phyloP scores from a whole-genome alignment of 2,888 invertebrate genomes.

The Himalopsyche anomala region DNA sequence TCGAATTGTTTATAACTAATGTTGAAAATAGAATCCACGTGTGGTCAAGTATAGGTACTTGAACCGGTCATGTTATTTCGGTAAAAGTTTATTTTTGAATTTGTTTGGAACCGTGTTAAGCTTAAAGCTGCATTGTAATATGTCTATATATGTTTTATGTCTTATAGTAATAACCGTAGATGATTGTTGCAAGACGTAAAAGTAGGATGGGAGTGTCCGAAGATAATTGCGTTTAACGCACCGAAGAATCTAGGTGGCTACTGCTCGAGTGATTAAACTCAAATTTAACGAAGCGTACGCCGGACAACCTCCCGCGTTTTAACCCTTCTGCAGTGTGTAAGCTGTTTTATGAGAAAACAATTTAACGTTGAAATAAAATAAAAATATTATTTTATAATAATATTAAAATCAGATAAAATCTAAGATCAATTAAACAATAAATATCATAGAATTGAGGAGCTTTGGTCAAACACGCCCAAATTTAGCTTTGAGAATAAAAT shows the following conservation, averaged over 20 bases:
- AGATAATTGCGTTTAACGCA: conserved; percentile 60
- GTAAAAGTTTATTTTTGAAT: conserved; percentile 1
- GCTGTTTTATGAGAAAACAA: no score
- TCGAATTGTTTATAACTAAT: no score
- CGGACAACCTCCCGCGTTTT: conserved; percentile 4
- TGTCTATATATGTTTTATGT: background rate
- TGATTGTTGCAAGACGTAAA: conserved; percentile 34
- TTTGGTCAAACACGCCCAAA: no score
- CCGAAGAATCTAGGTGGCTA: conserved; percentile 56
- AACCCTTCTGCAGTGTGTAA: background rate
- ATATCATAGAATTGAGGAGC: no score
- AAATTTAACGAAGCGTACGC: conserved; percentile 2
- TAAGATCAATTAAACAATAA: no score
- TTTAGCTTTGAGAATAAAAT: no score
- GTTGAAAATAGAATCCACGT: background rate
- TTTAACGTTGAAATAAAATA: no score
- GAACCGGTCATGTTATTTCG: background rate
- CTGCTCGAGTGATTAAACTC: conserved; percentile 48
- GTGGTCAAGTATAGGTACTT: background rate
- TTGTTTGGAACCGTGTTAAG: background rate
- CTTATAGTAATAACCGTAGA: background rate
- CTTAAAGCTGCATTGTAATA: background rate
- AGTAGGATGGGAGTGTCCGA: conserved; percentile 51
- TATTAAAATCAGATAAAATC: no score
- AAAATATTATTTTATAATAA: no score